Base-by-base conservation (phyloP, 2,888 invertebrate species). In the Caenorhabditis sinica region DNA sequence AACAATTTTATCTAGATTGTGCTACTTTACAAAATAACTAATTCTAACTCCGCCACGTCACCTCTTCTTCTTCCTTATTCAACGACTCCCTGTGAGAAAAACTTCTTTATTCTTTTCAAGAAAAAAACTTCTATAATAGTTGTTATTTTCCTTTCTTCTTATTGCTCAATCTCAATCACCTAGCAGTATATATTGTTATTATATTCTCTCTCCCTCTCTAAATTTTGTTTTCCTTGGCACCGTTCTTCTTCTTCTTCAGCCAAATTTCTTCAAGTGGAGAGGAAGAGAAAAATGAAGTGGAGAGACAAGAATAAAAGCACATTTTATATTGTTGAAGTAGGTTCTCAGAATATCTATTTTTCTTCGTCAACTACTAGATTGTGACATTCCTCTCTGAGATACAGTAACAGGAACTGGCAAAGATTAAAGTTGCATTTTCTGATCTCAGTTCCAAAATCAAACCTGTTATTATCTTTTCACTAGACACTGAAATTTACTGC, bases 241-340 rank as follows among this genome's bases (percentile, higher is more conserved):
- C 40, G 40, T 63, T 43, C 63, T 36, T 60, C 60, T 17, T 33
- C 33, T 45, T 66, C 66, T 68, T 36, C 51, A 33, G 15, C 51
- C 33, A 68, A 56, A 68, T 68, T 53, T 68, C 20, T 68, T 68
- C 51, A 68, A 68, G 68, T 68, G 51, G 13, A 40, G 68, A 33
- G 3, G 56, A 56, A 56, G 45, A 23, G 53, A 5, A 66, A 68
- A 68, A 68, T 68, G 68, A 68, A 68, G 68, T 68, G 68, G 53
- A 36, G 33, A 51, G 17, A 36, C 8, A 51, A 45, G 33, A 49
- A 53, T 53, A 53, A 68, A 51, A 68, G 53, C 51, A 51, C 51
- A 51, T 33, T 68, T 36, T 68, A 23, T 53, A 53, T 53, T 53
- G 51, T 68, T 68, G 51, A 68, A 36, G 60, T 60, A 36, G 60